Percentiles rank a stretch among this genome's conserved stretches.
phyloP scores from a whole-genome alignment of 2,888 invertebrate species.

The Oscheius onirici region DNA sequence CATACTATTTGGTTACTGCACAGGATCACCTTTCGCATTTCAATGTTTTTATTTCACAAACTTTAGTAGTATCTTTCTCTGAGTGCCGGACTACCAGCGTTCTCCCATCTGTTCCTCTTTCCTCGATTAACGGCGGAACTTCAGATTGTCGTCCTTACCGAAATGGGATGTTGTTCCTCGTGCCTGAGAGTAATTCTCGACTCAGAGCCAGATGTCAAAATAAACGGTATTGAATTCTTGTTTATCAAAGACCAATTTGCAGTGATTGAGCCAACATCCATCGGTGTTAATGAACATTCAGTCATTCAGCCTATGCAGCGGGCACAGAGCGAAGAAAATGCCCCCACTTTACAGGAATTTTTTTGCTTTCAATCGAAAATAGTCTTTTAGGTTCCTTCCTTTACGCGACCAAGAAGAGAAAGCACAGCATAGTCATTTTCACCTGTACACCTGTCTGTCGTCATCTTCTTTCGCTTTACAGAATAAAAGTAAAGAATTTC shows the following conservation, averaged over 20 bases:
- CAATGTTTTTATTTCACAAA: background rate
- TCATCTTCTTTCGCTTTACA: no score
- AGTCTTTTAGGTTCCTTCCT: constrained; percentile 35
- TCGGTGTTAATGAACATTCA: constrained; percentile 44
- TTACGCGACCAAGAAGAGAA: constrained; percentile 29
- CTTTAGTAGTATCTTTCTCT: no score
- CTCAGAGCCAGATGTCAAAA: constrained; percentile 60
- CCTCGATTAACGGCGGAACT: background rate
- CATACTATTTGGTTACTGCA: background rate
- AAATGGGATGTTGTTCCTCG: constrained; percentile 56
- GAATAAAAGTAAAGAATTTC: no score
- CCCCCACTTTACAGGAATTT: constrained; percentile 38
- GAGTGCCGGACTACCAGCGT: no score
- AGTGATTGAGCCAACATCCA: constrained; percentile 61
- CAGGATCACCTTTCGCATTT: background rate
- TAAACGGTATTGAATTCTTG: constrained; percentile 46
- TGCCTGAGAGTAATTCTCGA: constrained; percentile 57
- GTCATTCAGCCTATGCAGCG: constrained; percentile 32
- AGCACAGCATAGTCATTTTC: background rate
- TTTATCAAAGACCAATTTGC: constrained; percentile 20
- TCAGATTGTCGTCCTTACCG: background rate
- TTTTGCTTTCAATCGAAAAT: background rate
- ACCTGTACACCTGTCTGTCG: no score
- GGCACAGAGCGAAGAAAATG: constrained; percentile 17
- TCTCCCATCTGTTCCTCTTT: background rate